phyloP scores from a whole-genome alignment of 2,888 invertebrate species.

The Neuroscelio doddi region DNA sequence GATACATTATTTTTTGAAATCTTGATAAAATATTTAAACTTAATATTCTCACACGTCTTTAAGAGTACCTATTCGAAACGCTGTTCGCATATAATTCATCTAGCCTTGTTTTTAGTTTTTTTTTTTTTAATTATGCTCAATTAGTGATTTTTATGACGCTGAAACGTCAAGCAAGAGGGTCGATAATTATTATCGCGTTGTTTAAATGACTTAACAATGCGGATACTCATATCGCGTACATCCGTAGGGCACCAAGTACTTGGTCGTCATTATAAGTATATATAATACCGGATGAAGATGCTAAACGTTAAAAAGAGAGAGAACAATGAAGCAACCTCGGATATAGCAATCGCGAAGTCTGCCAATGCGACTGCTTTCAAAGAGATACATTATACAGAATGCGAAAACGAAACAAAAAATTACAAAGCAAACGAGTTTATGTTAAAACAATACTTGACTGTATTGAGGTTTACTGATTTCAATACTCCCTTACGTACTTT shows the following conservation, averaged over 20 bases:
- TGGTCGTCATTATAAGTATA: constrained; percentile 44
- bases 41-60: no score
- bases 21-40: no score
- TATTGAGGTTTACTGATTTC: no score
- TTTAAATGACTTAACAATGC: constrained; percentile 47
- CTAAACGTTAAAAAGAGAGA: constrained; percentile 40
- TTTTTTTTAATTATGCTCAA: constrained; percentile 32
- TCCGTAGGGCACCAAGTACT: constrained; percentile 40
- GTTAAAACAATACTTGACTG: no score
- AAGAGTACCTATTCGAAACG: no score
- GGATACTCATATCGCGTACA: constrained; percentile 46
- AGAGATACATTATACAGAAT: constrained; percentile 28
- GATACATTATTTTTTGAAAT: no score
- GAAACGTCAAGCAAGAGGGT: constrained; percentile 32
- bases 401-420: constrained; percentile 42
- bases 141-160: constrained; percentile 43
- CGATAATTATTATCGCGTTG: constrained; percentile 41
- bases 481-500: no score
- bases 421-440: constrained; percentile 39
- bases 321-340: constrained; percentile 39
- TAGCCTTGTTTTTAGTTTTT: no score
- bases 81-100: no score
- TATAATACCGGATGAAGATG: constrained; percentile 47
- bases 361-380: constrained; percentile 15
- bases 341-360: constrained; percentile 33